Evolutionary conservation across 2,113 vertebrate species (phyloP), one percentile per base, ranked within the genome.

Genomic region (Entomyzon cyanotis): DNA sequence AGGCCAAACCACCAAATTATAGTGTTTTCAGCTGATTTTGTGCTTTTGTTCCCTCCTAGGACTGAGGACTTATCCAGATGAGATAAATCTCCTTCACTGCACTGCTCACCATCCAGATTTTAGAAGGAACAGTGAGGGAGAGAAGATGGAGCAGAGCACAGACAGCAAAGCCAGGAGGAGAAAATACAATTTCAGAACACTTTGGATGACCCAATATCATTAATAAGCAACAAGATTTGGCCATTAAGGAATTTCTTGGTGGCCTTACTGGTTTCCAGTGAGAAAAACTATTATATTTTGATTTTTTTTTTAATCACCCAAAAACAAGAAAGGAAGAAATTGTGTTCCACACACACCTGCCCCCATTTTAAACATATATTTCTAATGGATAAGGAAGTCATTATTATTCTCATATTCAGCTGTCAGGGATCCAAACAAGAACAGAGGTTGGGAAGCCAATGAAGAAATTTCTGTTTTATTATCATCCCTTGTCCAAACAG

Each of bases 31-130:
- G 7, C 4, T 41, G 37, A 19, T 9, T 89, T 21, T 11, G 33
- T 55, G 62, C 42, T 63, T 70, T 24, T 5, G 5, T 1, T 15
- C 18, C 56, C 35, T 4, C 9, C 49, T 11, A 1, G 33, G 7
- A 15, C 15, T 46, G 19, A 46, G 47, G 22, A 24, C 9, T 10
- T 46, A 18, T 46, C 20, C 30, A 52, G 67, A 2, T 4, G 42
- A 49, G 58, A 19, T 6, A 41, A 50, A 90, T 4, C 33, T 70
- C 62, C 53, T 59, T 25, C 52, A 12, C 21, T 21, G 30, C 73
- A 5, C n/a, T 39, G 31, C 21, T 56, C 55, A 12, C 0, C 0
- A 35, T 3, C 52, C 31, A 58, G 58, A 64, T 3, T 4, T 58
- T 0, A 27, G 21, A 53, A 79, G 30, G 25, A 76, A 20, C 33